Base-by-base conservation (phyloP, 2,113 vertebrate species). In the Saccopteryx bilineata region DNA sequence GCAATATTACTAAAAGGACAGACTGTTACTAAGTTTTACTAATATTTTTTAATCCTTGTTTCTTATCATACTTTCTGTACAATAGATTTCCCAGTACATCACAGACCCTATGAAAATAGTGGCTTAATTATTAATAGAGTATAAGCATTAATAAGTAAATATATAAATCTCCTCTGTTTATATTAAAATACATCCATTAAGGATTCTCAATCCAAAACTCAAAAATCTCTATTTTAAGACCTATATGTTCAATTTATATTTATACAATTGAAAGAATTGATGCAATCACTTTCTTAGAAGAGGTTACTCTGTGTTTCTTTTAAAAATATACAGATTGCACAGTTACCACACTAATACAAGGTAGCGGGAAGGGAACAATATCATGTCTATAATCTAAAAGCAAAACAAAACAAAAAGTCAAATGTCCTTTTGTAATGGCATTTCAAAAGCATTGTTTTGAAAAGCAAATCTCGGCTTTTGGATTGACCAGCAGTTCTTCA, bases 81-180 rank as follows among this genome's bases (percentile, higher is more conserved):
- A 69, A n/a, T n/a, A 72, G 21, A 71, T 63, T 79, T 48, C 39
- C 78, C 18, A 87, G 13, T 66, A 7, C 63, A 95, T 74, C 46
- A 94, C 1, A 96, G 52, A 87, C 69, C 0, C 9, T 65, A 74
- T 56, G 52, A 87, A 60, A 24, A 87, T 61, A 97, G 5, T 93
- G 31, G 75, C 93, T 98, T 48, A 95, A 14, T 86, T 96, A 93
- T 91, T 93, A 95, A 69, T 76, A 96, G 14, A 65, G 83, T 94
- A 81, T 92, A 80, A 72, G 39, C 74, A 87, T 84, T 93, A 76
- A 96, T 94, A 97, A 96, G 50, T 78, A 93, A 78, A 80, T 95
- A 80, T 17, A 74, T 24, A 95, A 94, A 97, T 12, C 18, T 39
- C 0, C 68, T 94, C 87, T 90, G 26, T 78, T 97, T 97, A 79